Conservation (phyloP, 2,797 vertebrate genomes). For the Cryptoprocta ferox region DNA sequence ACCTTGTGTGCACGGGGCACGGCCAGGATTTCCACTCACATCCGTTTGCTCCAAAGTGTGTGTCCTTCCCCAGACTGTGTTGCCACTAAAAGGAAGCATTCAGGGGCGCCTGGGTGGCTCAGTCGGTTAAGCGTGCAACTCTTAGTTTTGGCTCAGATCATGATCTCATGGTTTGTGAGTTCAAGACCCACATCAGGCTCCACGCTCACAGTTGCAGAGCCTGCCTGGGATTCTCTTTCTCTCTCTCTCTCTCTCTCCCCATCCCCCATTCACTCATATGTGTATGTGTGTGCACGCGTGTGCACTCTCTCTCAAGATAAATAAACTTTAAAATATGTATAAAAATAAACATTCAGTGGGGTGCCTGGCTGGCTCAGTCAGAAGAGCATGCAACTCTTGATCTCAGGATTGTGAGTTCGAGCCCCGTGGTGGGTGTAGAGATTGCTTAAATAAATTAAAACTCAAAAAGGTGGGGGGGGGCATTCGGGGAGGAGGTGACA, state of each 20-base stretch:
- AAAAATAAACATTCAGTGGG: neutral
- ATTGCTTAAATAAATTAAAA: neutral
- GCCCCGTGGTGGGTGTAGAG: neutral
- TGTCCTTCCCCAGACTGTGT: neutral
- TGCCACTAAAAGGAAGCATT: no score
- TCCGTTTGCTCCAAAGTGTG: accelerated
- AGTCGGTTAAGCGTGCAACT: no score
- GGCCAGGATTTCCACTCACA: neutral
- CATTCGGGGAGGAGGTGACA: neutral
- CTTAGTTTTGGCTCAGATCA: no score
- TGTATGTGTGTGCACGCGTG: accelerated
- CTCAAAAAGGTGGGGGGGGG: neutral
- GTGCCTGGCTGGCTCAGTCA: neutral
- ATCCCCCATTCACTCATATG: no score
- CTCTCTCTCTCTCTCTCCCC: no score
- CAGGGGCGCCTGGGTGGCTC: no score
- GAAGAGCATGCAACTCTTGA: neutral
- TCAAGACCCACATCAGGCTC: no score
- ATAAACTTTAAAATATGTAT: no score
- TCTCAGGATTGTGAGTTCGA: neutral
- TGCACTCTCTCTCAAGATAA: no score
- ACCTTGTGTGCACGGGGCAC: neutral
- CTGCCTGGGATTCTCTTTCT: no score
- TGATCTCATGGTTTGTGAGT: no score
- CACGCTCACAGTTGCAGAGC: no score